These are phyloP conservation scores for Drosophila flavopinicola DNA, from an alignment of 2,888 invertebrate species.

Conservation along the genomic window DNA sequence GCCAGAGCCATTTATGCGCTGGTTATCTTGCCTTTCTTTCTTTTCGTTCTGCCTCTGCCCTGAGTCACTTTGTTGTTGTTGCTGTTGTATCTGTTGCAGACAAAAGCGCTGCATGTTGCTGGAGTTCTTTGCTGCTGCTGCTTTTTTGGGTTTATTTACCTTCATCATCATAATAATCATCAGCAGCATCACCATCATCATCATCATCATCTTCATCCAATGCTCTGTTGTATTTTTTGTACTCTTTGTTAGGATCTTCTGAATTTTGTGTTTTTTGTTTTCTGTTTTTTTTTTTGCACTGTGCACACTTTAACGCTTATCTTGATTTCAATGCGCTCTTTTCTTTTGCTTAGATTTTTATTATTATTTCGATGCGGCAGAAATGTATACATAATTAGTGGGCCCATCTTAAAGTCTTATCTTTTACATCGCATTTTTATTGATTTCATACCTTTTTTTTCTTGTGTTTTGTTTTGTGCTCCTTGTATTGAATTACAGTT, in stretches of 20 bases:
- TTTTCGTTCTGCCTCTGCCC: conserved; percentile 50
- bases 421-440: conserved; percentile 36
- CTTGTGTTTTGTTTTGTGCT: neutral
- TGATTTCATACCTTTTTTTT: conserved; percentile 42
- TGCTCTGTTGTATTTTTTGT: conserved; percentile 42
- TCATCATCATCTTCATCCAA: conserved; percentile 39
- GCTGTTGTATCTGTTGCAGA: conserved; percentile 38
- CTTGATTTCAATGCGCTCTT: conserved; percentile 48
- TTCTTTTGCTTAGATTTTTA: conserved; percentile 18
- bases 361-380: conserved; percentile 12
- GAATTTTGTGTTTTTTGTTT: conserved; percentile 25
- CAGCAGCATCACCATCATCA: conserved; percentile 23
- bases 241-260: conserved; percentile 25
- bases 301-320: conserved; percentile 60
- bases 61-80: conserved; percentile 52
- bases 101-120: conserved; percentile 63
- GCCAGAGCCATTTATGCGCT: conserved; percentile 60
- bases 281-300: conserved; percentile 49
- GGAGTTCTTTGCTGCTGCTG: conserved; percentile 30
- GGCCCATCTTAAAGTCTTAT: conserved; percentile 10
- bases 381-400: conserved; percentile 41
- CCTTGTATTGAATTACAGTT: conserved; percentile 38
- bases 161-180: conserved; percentile 43
- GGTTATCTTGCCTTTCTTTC: conserved; percentile 69
- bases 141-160: conserved; percentile 65